Conservation (phyloP, 2,113 vertebrate genomes). For the Epinephelus lanceolatus region DNA sequence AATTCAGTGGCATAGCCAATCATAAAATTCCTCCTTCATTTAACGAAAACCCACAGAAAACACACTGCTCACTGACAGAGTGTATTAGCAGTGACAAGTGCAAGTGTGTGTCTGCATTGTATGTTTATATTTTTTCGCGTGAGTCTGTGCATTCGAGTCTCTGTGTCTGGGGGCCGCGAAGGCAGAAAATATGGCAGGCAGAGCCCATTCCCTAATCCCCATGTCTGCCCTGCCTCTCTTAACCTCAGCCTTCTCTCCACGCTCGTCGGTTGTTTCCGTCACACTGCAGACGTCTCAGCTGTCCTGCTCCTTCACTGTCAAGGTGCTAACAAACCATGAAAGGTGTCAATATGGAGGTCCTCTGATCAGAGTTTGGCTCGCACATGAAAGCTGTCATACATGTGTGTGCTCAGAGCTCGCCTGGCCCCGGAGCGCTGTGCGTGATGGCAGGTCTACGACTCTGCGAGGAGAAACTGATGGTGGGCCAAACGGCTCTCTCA, state of each 20-base stretch:
- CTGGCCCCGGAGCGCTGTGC: conserved; percentile 47
- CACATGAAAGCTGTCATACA: conserved; percentile 68
- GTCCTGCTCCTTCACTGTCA: conserved; percentile 68
- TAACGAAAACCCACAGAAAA: conserved; percentile 49
- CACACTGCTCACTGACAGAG: conserved; percentile 43
- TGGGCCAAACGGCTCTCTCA: conserved; percentile 66
- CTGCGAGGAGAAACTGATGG: conserved; percentile 60
- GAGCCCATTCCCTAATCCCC: conserved; percentile 43
- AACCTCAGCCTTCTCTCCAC: conserved; percentile 43
- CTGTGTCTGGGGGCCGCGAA: conserved; percentile 27
- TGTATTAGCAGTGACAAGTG: conserved; percentile 60
- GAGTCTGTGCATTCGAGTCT: conserved; percentile 26
- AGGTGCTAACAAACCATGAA: conserved; percentile 78
- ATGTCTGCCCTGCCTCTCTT: conserved; percentile 35
- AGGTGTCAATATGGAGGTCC: conserved; percentile 71
- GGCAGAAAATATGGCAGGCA: conserved; percentile 47
- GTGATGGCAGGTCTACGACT: conserved; percentile 65
- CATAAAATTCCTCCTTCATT: conserved; percentile 39
- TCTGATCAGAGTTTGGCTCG: conserved; percentile 72
- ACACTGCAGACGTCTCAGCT: conserved; percentile 60
- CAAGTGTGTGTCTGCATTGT: conserved; percentile 42
- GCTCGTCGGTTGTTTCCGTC: conserved; percentile 36
- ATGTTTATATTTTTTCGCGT: conserved; percentile 26
- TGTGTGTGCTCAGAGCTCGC: conserved; percentile 43
- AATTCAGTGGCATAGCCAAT: conserved; percentile 55